These are phyloP conservation scores for Cephalopholis sonnerati DNA, from an alignment of 2,113 vertebrate genomes.

Conservation along the genomic window DNA sequence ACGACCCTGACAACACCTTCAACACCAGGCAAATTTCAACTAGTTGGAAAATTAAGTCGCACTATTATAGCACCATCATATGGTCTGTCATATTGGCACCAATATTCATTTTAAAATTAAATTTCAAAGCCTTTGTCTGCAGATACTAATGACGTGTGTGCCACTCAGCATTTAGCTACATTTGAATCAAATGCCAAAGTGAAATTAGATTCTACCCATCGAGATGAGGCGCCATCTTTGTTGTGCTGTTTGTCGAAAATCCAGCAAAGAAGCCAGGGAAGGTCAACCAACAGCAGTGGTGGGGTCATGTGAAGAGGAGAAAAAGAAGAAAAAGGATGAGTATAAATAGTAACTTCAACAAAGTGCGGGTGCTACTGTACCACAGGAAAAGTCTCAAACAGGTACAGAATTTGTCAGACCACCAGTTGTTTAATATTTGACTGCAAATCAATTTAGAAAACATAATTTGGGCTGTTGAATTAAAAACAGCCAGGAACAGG, in stretches of 20 bases:
- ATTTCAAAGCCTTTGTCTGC: too few species aligned
- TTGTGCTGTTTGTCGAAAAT: conserved; percentile 90
- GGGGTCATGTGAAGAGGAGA: conserved; percentile 60
- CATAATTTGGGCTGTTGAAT: conserved; percentile 10
- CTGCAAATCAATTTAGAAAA: conserved; percentile 26
- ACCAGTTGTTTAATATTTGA: conserved; percentile 30
- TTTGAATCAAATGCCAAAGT: not conserved
- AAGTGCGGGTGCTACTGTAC: conserved; percentile 33
- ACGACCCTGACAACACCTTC: too few species aligned
- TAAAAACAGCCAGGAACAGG: conserved; percentile 15
- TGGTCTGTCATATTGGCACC: too few species aligned
- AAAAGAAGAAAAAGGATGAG: conserved; percentile 71
- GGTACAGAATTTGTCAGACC: conserved; percentile 13
- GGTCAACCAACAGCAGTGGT: conserved; percentile 52
- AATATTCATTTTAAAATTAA: too few species aligned
- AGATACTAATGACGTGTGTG: too few species aligned
- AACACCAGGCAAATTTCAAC: too few species aligned
- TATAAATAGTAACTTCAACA: conserved; percentile 72
- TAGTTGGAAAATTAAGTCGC: too few species aligned
- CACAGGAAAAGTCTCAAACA: conserved; percentile 35
- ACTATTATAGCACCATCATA: too few species aligned
- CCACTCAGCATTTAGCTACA: too few species aligned
- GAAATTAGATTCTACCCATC: conserved; percentile 88
- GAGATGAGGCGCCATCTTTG: conserved; percentile 95
- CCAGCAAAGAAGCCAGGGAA: conserved; percentile 72